Evolutionary conservation across 92 coral and sea anemone genomes (phyloP).

Genomic region (Palythoa grandiflora): DNA sequence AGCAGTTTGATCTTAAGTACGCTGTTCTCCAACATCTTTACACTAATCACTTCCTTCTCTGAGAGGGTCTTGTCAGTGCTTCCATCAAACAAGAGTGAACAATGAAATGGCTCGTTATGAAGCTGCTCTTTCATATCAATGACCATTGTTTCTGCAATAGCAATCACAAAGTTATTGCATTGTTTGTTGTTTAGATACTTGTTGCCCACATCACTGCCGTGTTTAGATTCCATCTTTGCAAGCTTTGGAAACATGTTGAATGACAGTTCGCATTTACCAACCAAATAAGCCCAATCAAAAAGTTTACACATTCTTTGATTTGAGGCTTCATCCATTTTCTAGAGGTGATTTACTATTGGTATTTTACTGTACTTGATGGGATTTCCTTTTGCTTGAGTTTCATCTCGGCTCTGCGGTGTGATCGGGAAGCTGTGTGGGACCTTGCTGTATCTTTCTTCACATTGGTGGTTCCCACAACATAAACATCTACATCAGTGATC

Average conservation of each 20-base stretch:
- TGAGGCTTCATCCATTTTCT: slow-evolving; percentile 42
- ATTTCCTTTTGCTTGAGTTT: slow-evolving; percentile 27
- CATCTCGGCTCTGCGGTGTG: slow-evolving; percentile 34
- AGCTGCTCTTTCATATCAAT: slow-evolving; percentile 21
- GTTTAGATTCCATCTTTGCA: slow-evolving; percentile 29
- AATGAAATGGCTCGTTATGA: slow-evolving; percentile 21
- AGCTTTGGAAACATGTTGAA: slow-evolving; percentile 47
- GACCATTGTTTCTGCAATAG: slow-evolving; percentile 43
- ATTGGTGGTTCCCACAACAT: slow-evolving; percentile 42
- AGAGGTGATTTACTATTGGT: slow-evolving; percentile 29
- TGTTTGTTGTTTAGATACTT: slow-evolving; percentile 25
- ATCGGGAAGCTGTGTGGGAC: slow-evolving; percentile 25
- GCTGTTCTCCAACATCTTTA: slow-evolving; percentile 23
- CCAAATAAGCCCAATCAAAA: slow-evolving; percentile 34
- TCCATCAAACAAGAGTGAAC: slow-evolving; percentile 25
- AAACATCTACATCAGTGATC: slow-evolving; percentile 21
- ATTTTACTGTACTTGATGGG: slow-evolving; percentile 33
- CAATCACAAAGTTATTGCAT: slow-evolving; percentile 37
- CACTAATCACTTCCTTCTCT: slow-evolving; percentile 37
- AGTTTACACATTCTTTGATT: slow-evolving; percentile 32
- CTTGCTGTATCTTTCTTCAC: slow-evolving; percentile 42
- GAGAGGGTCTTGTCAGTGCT: slow-evolving; percentile 42
- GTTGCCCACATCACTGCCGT: slow-evolving; percentile 30
- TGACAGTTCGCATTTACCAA: slow-evolving; percentile 27
- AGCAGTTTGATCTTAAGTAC: slow-evolving; percentile 19